Base-by-base conservation (phyloP, 2,113 vertebrate species). In the Excalfactoria chinensis region DNA sequence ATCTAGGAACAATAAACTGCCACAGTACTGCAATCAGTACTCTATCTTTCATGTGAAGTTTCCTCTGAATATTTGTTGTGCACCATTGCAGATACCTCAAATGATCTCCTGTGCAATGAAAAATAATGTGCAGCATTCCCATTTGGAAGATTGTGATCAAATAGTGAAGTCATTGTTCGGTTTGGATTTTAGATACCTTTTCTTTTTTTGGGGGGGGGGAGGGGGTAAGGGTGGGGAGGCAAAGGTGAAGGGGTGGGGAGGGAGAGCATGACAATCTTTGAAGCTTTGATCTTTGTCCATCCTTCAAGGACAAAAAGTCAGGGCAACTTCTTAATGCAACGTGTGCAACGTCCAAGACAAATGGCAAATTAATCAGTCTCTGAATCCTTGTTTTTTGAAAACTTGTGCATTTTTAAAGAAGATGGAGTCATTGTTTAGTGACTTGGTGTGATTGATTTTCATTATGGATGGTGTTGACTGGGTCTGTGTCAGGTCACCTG, bases 391-490 rank as follows among this genome's bases (percentile, higher is more conserved):
- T 90, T 97, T 96, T 97, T 97, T 97, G 92, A 98, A 98, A 96
- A 97, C 97, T 94, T 97, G 92, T 97, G 94, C 97, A 98, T 98
- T 98, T 98, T 98, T 97, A 98, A 98, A 98, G 96, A 98, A 98
- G 98, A 97, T 59, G 80, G 96, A 97, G 96, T 98, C 98, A 98
- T 98, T 98, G 98, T 98, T 98, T 97, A 98, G 97, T 98, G 98
- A 98, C 97, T 98, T 97, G 94, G 92, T 97, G 94, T 70, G 96
- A 99, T 98, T 98, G 98, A 98, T 98, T 98, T 98, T 98, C 98
- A 98, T 98, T 98, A 98, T 97, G 95, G 97, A 98, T 98, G 96
- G 96, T 96, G 96, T 97, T 97, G 97, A 94, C 75, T 94, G 90
- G 95, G 96, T 96, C 96, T 96, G 87, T 97, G 97, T 97, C 98